These are phyloP conservation scores for Ctenoplectra terminalis DNA, from an alignment of 1,140 invertebrate genomes.

Conservation along the genomic window DNA sequence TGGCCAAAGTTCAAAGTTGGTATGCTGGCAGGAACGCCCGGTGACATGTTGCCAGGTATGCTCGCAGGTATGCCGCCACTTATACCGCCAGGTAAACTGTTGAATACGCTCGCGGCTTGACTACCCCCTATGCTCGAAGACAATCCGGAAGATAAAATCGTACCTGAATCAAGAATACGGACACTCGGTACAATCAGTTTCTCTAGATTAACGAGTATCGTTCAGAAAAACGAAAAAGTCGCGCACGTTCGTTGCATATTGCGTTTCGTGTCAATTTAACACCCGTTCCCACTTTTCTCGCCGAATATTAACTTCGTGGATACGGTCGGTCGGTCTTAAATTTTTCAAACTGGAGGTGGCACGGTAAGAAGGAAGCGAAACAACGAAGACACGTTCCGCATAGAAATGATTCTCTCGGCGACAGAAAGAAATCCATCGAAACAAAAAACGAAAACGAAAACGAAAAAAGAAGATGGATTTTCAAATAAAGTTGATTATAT, in stretches of 20 bases:
- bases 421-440: neutral
- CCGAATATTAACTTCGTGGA: neutral
- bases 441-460: too few relatives aligned
- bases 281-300: neutral
- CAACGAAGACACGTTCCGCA: neutral
- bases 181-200: too few relatives aligned
- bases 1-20: slow-evolving; percentile 65
- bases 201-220: too few relatives aligned
- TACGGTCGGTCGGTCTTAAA: neutral
- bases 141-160: slow-evolving; percentile 10
- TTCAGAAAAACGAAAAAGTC: neutral
- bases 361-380: too few relatives aligned
- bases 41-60: slow-evolving; percentile 43
- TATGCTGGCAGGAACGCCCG: slow-evolving; percentile 50
- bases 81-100: slow-evolving; percentile 52
- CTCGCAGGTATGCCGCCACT: slow-evolving; percentile 47
- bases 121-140: slow-evolving; percentile 12
- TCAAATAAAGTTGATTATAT: neutral
- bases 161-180: slow-evolving; percentile 1
- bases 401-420: neutral
- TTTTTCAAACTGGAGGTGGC: neutral
- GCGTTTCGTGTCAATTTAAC: neutral
- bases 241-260: neutral
- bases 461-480: too few relatives aligned
- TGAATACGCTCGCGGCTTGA: slow-evolving; percentile 35